Conservation (phyloP, 2,797 vertebrate genomes). For the Linurgus olivaceus region DNA sequence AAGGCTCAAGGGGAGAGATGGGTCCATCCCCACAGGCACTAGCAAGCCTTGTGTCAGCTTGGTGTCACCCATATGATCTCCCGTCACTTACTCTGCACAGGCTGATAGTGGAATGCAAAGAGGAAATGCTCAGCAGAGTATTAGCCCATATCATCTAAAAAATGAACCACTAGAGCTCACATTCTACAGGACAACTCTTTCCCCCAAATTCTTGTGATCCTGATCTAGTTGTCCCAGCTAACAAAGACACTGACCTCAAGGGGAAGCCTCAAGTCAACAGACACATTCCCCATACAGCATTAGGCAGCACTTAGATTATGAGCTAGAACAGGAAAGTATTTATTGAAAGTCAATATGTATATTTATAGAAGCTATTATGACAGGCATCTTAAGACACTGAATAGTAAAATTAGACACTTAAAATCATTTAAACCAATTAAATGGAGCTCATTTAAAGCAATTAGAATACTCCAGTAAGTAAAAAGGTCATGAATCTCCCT, state of each 20-base stretch:
- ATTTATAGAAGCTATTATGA: neutral
- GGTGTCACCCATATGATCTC: neutral
- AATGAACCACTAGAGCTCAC: neutral
- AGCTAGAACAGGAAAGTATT: neutral
- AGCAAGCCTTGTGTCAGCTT: neutral
- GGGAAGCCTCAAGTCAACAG: neutral
- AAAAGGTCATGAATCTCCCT: neutral
- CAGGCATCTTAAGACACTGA: neutral
- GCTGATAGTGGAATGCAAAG: neutral
- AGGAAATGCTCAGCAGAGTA: neutral
- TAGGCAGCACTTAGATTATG: neutral
- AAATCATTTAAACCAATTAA: neutral
- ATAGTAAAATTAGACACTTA: neutral
- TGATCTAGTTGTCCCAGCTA: neutral
- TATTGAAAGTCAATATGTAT: neutral
- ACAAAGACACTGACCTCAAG: neutral
- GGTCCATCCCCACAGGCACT: neutral
- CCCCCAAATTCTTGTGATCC: neutral
- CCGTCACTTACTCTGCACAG: neutral
- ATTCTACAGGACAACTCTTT: rapidly evolving
- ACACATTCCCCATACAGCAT: neutral
- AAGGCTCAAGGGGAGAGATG: neutral
- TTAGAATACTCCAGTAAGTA: neutral
- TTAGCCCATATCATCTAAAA: neutral
- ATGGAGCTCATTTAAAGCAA: neutral